A percentile compares a stretch with the other conserved stretches of the same genome.
Evolutionary conservation across 2,797 vertebrate species (phyloP).

Genomic region (Liparis tanakae): DNA sequence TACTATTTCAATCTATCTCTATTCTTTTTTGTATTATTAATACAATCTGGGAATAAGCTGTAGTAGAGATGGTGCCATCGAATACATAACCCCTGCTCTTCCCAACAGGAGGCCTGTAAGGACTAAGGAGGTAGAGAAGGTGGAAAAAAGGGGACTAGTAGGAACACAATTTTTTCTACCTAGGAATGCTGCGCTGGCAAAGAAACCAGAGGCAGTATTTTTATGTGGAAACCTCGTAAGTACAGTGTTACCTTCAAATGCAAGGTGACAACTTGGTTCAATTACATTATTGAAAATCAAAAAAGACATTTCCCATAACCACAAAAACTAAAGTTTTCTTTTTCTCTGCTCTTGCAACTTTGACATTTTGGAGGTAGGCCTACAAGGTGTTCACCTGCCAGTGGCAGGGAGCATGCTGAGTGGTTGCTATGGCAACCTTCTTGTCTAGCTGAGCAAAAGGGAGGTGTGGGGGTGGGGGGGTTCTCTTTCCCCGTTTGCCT

Average conservation of each 20-base stretch:
- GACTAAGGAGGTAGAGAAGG: slow-evolving; percentile 5
- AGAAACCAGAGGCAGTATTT: slow-evolving; percentile 40
- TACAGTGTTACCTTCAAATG: background rate
- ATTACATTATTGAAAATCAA: background rate
- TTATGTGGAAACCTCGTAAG: slow-evolving; percentile 17
- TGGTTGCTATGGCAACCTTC: slow-evolving; percentile 77
- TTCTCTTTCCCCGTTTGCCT: slow-evolving; percentile 18
- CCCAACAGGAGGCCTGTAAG: slow-evolving; percentile 44
- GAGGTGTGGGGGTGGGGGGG: slow-evolving; percentile 12
- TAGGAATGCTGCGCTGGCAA: slow-evolving; percentile 63
- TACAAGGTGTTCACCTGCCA: slow-evolving; percentile 50
- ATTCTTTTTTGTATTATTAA: slow-evolving; percentile 8
- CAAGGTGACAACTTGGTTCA: background rate
- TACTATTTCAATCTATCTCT: background rate
- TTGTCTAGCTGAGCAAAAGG: slow-evolving; percentile 51
- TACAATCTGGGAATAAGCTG: slow-evolving; percentile 13
- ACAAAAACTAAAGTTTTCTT: background rate
- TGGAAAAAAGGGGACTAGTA: slow-evolving; percentile 30
- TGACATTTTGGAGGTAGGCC: slow-evolving; percentile 47
- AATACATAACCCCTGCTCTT: slow-evolving; percentile 54
- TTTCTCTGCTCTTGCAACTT: slow-evolving; percentile 25
- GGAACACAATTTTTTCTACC: slow-evolving; percentile 75
- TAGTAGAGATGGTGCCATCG: slow-evolving; percentile 37
- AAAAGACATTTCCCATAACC: background rate
- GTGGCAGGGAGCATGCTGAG: slow-evolving; percentile 53